Conservation (phyloP, 2,113 vertebrate species). For the Hippocampus barbouri region DNA sequence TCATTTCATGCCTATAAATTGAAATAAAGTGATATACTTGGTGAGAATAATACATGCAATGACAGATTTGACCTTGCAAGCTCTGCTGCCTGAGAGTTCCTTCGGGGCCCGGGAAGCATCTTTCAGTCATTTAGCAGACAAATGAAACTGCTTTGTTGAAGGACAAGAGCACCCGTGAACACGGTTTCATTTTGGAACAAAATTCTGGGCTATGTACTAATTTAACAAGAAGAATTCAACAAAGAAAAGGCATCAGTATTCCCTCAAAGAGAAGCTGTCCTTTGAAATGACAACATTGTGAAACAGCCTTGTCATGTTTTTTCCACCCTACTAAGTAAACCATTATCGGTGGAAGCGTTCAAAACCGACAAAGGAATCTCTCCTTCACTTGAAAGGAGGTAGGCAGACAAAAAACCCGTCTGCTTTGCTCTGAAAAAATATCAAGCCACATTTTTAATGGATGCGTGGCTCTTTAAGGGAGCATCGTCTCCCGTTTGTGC, state of each 20-base stretch:
- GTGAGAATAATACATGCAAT: slow-evolving; percentile 37
- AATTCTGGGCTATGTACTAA: not conserved
- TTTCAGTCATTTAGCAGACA: slow-evolving; percentile 38
- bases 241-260: not conserved
- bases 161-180: slow-evolving; percentile 29
- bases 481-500: too few relatives aligned
- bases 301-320: not conserved
- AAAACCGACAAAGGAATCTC: not conserved
- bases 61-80: slow-evolving; percentile 44
- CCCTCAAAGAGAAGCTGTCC: not conserved
- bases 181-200: slow-evolving; percentile 7
- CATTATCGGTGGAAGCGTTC: not conserved
- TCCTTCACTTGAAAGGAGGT: not conserved
- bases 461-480: too few relatives aligned
- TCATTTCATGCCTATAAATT: slow-evolving; percentile 29
- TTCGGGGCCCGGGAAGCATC: slow-evolving; percentile 19
- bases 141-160: slow-evolving; percentile 42
- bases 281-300: not conserved
- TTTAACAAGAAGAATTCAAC: not conserved
- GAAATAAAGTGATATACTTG: slow-evolving; percentile 26
- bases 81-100: slow-evolving; percentile 14
- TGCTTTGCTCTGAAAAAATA: not conserved
- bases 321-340: not conserved
- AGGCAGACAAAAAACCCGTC: not conserved
- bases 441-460: too few relatives aligned